Base-by-base conservation (phyloP, 2,797 vertebrate species). In the Siniperca undulata region DNA sequence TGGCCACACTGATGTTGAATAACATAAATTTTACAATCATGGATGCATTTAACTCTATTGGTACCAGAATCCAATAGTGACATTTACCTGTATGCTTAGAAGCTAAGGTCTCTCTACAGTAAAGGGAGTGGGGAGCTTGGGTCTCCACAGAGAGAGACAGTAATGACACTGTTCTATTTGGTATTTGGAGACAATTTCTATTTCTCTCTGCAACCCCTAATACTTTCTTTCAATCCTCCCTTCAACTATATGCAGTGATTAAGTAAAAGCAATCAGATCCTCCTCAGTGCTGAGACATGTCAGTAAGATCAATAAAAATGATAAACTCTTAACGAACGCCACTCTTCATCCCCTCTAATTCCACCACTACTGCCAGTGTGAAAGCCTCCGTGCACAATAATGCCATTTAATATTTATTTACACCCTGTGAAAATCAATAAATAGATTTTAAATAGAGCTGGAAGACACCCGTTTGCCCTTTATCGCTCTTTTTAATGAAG, bases 251-350 rank as follows among this genome's bases (percentile, higher is more conserved):
- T 60, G 71, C 59, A 65, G 85, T 92, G 84, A 90, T 93, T 86
- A 91, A 92, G 64, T 86, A 84, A 91, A 92, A 88, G 85, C 82
- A 93, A 92, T 93, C 86, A 80, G 74, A 88, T 87, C 78, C 76
- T 90, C 74, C 89, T 90, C 87, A 83, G 81, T 74, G 81, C 86
- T 77, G 78, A 89, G 80, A 91, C 87, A 86, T 89, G 85, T 93
- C 91, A 89, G 80, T 66, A 60, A 46, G 84, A 94, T 95, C 90
- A 86, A 94, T 94, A 93, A 90, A 94, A 92, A 93, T 90, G 90
- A 94, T 89, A 89, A 92, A 94, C 89, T 91, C 86, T 83, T 86
- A 91, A 92, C 88, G 80, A 93, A 88, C 61, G 73, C 72, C 81
- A 71, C 88, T 85, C 87, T 89, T 90, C 83, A 80, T 77, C 70